Evolutionary conservation across 1,140 invertebrate genomes (phyloP).

Genomic region (Drosophila aff.): DNA sequence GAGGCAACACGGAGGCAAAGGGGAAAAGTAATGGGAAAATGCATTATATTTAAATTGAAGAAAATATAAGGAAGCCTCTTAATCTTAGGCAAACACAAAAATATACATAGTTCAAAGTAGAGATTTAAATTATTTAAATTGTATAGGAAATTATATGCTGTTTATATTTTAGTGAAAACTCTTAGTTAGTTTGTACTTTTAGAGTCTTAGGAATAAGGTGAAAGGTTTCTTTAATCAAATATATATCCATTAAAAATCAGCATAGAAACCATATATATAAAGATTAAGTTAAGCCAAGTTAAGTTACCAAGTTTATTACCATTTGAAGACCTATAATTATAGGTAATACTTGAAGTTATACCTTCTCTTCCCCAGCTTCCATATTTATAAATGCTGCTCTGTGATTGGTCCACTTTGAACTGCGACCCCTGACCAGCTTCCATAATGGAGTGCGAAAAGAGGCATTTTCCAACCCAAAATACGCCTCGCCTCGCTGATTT

Average conservation of each 20-base stretch:
- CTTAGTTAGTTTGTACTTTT: no score
- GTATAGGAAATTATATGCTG: not conserved
- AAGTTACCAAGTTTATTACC: not conserved
- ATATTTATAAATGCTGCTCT: not conserved
- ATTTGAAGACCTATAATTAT: no score
- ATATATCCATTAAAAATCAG: no score
- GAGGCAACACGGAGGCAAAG: not conserved
- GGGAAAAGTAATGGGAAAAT: not conserved
- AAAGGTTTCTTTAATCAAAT: no score
- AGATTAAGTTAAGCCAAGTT: not conserved
- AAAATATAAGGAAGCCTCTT: not conserved
- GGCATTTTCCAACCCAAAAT: conserved; percentile 74
- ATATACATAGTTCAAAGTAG: not conserved
- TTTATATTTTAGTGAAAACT: no score
- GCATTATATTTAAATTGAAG: not conserved
- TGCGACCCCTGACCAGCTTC: conserved; percentile 31
- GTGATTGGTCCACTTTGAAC: conserved; percentile 50
- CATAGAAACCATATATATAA: no score
- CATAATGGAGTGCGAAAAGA: conserved; percentile 46
- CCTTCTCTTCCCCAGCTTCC: no score
- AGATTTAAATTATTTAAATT: not conserved
- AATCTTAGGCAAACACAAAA: no score
- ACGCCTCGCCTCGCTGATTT: conserved; percentile 17
- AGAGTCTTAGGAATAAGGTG: no score
- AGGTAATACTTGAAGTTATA: not conserved